Base-by-base conservation (phyloP, 1,140 invertebrate genomes). In the Mylabris phalerata region DNA sequence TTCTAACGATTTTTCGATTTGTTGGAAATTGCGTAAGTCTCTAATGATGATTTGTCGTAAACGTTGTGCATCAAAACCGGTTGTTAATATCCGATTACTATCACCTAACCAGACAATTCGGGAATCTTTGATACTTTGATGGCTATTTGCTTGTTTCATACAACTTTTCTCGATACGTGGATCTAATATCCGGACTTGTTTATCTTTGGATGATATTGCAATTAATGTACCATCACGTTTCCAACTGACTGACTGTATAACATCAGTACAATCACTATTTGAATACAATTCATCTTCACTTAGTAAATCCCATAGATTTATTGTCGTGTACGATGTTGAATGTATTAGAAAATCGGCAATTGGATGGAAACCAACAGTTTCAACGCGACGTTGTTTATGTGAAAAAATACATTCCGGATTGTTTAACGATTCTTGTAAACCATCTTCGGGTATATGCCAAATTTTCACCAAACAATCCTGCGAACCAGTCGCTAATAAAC, bases 91-190 rank as follows among this genome's bases (percentile, higher is more conserved):
- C 62, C 83, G 81, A 40, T 90, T 84, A 55, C 84, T 84, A 63
- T 91, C 86, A 11, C 90, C 92, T 0, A 96, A 75, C 91, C 92
- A 97, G 0, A 93, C 84, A 2, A 94, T 82, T 54, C 92, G 78
- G 0, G 92, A 94, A 71, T 96, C 94, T 75, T 93, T 94, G 48
- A 93, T 89, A 68, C 87, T 91, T 71, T 88, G 87, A 74, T 93
- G 91, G 68, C 89, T 90, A 54, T 84, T 83, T 1, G 84, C 82
- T 2, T 82, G 76, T 60, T 83, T 79, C 19, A 88, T 75, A 43
- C 88, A 82, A 50, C 77, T 78, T 4, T 71, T 69, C n/a, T 77
- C 67, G 0, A 78, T 79, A 19, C 92, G 76, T 1, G 90, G 89
- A 78, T 95, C 92, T 57, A 92, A 77, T 27, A 93, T 83, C 32